Base-by-base conservation (phyloP, 1,140 invertebrate genomes). In the Nebria ingens region DNA sequence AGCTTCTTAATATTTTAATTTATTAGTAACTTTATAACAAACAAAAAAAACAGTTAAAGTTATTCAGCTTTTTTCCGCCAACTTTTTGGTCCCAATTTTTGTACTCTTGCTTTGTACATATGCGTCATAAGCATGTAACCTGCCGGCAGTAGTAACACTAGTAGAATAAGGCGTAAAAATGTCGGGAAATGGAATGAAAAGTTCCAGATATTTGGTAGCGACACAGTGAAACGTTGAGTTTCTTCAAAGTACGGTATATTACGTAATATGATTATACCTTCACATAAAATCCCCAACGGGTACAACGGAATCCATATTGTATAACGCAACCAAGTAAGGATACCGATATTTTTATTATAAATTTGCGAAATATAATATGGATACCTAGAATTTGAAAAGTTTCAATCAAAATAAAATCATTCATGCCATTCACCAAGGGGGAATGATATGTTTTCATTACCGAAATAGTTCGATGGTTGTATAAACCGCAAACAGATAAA, bases 281-380 rank as follows among this genome's bases (percentile, higher is more conserved):
- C 93, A 65, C 86, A 88, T 1, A 93, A 59, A 63, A 95, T 85
- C 13, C 92, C 93, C 49, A 95, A 64, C 0, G 93, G 93, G 71
- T 96, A 97, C 0, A 97, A 73, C 0, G 88, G 83, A 56, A 97
- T 93, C 93, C 93, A 97, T 23, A 93, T 78, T 0, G 89, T 89
- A 65, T 97, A 97, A 21, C 93, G 78, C 0, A 96, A 70, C 93
- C 93, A 97, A 0, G 90, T 95, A n/a, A 97, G 67, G 15, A 91
- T 63, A 29, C 79, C 76, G 51, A 89, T 76, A 58, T 92, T 79
- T 21, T 80, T 77, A 23, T 89, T 84, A 56, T 91, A 79, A 2
- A 92, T 69, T 66, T 89, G 83, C 0, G 84, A 76, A 66, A 96
- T 85, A 68, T 97, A 97, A 70, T 87, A 97, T 13, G 92, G 91